Evolutionary conservation across 2,888 invertebrate genomes (phyloP).

Genomic region (Cyaniris semiargus): DNA sequence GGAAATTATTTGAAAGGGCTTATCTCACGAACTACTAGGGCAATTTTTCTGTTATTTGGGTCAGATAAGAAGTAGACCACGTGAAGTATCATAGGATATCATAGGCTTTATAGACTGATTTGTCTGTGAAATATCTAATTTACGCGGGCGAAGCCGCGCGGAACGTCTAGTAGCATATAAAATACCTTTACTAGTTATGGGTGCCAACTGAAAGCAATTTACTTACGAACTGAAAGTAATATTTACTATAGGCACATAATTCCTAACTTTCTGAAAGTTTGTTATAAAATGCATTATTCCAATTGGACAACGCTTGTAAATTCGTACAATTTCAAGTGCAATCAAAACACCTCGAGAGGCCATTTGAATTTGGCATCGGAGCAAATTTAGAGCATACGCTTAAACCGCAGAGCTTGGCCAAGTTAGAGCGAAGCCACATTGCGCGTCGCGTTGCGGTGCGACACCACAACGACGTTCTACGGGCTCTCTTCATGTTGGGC

Average conservation of each 20-base stretch:
- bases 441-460: neutral
- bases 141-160: no score
- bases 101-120: no score
- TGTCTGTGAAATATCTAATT: no score
- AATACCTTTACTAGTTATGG: no score
- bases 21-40: no score
- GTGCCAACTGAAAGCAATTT: no score
- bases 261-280: neutral
- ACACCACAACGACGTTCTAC: neutral
- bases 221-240: no score
- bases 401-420: slow-evolving; percentile 9
- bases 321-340: slow-evolving; percentile 27
- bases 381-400: slow-evolving; percentile 30
- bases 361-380: slow-evolving; percentile 30
- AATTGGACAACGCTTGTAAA: slow-evolving; percentile 21
- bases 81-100: no score
- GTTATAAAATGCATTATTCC: slow-evolving; percentile 4
- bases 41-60: no score
- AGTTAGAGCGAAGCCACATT: slow-evolving; percentile 2
- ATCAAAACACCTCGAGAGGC: slow-evolving; percentile 32
- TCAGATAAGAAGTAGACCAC: no score
- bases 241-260: neutral
- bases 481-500: neutral
- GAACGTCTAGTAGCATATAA: no score
- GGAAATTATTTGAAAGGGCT: no score